phyloP scores from a whole-genome alignment of 1,140 invertebrate genomes.

The Bemisia tabaci region DNA sequence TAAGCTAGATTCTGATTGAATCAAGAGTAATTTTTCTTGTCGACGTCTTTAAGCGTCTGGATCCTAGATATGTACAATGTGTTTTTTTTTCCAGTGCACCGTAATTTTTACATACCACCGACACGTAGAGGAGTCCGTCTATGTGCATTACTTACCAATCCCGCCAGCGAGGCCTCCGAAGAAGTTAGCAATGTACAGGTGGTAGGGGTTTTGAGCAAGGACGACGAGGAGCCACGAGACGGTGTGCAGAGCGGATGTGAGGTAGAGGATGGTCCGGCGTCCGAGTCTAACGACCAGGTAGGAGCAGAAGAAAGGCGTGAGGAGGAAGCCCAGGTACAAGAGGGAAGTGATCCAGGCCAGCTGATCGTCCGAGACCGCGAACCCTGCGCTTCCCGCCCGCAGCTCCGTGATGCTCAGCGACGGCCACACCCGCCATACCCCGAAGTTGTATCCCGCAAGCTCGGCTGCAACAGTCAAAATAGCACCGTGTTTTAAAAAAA shows the following conservation, averaged over 20 bases:
- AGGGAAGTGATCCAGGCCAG: neutral
- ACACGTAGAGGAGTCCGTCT: no score
- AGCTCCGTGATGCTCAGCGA: neutral
- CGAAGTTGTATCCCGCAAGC: neutral
- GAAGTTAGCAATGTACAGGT: neutral
- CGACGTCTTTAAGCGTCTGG: no score
- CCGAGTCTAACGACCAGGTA: neutral
- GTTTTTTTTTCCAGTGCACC: no score
- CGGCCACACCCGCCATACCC: neutral
- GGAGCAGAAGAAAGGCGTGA: neutral
- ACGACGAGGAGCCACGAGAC: neutral
- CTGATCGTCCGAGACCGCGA: neutral
- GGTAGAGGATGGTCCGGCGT: neutral
- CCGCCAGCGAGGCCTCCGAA: neutral
- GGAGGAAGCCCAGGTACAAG: neutral
- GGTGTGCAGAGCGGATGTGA: neutral
- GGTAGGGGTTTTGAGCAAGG: neutral
- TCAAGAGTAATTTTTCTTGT: no score
- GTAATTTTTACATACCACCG: no score
- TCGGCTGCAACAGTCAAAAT: neutral
- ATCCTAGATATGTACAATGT: no score
- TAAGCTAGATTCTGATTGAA: no score
- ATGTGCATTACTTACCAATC: no score
- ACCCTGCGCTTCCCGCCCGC: neutral
- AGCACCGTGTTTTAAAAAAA: neutral